phyloP scores from a whole-genome alignment of 2,113 vertebrate species.

The Platichthys flesus region DNA sequence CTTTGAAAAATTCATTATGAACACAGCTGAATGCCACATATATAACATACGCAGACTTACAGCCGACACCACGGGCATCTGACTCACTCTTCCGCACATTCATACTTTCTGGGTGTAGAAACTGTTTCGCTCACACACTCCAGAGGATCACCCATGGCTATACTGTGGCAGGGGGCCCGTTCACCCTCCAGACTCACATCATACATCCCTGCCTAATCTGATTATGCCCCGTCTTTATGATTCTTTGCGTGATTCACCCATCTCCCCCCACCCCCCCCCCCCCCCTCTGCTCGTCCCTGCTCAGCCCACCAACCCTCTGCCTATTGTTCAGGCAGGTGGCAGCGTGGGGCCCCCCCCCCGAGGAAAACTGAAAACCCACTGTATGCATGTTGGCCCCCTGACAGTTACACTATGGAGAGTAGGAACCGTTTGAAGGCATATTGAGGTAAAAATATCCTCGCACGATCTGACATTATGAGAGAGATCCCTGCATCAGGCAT shows the following conservation, averaged over 20 bases:
- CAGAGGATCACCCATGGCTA: constrained; percentile 18
- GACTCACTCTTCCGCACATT: constrained; percentile 23
- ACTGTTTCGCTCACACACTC: constrained; percentile 13
- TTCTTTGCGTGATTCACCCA: constrained; percentile 33
- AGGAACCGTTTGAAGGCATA: neutral
- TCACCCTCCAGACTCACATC: constrained; percentile 17
- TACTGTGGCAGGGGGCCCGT: constrained; percentile 20
- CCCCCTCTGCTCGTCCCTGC: constrained; percentile 1
- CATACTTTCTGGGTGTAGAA: constrained; percentile 2
- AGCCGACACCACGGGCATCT: constrained; percentile 7
- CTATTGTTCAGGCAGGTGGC: constrained; percentile 71
- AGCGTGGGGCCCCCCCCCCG: constrained; percentile 16
- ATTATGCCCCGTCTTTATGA: constrained; percentile 56
- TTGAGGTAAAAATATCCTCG: neutral
- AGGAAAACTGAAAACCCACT: constrained; percentile 32
- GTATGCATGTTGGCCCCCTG: neutral
- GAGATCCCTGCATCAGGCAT: neutral
- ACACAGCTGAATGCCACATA: neutral
- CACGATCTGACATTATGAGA: constrained; percentile 26
- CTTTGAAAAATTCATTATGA: constrained; percentile 15
- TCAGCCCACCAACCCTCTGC: constrained; percentile 28
- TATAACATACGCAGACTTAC: constrained; percentile 9
- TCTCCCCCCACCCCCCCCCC: constrained; percentile 9
- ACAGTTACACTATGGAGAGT: neutral
- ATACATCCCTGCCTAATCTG: constrained; percentile 59